Base-by-base conservation (phyloP, 2,797 vertebrate genomes). In the Parauchenoglanis punctatus region DNA sequence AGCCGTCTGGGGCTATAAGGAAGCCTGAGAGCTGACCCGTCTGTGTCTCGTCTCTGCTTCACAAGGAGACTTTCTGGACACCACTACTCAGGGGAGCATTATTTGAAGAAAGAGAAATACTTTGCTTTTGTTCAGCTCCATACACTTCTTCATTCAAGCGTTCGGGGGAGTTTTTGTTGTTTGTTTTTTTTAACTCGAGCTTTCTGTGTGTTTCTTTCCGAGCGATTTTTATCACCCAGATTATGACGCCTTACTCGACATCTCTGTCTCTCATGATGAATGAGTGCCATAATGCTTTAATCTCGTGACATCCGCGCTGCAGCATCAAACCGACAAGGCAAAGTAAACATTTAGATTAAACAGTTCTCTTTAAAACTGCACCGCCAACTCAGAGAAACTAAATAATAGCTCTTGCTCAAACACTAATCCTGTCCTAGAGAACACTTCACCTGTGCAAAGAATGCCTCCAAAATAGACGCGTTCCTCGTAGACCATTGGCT, bases 331-430 rank as follows among this genome's bases (percentile, higher is more conserved):
- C 83, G 76, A 88, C 87, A 84, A 84, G 77, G 75, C 83, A 89
- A 82, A 88, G 86, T 89, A 85, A 90, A 88, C 87, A 89, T 83
- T 89, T 84, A 87, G 86, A 91, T 89, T 78, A 86, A 91, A 86
- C 73, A 58, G 28, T 88, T 87, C 65, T 63, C 75, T 85, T 87
- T 88, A 75, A 89, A 89, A 85, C 72, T 46, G 35, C 61, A 63
- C 85, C 75, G 40, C 78, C 78, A 85, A 73, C 88, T 58, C 40
- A 4, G 56, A 75, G 68, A 88, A 89, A 31, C 78, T 72, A 89
- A 90, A 85, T 88, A 88, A 83, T 68, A 88, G 72, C 84, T 78
- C 80, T 70, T 49, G 52, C 86, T 76, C 83, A 84, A 89, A 89
- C 81, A 85, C 67, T 68, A 77, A 85, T 80, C 77, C 87, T 67